Conservation (phyloP, 2,113 vertebrate species). For the Tamias sibiricus region DNA sequence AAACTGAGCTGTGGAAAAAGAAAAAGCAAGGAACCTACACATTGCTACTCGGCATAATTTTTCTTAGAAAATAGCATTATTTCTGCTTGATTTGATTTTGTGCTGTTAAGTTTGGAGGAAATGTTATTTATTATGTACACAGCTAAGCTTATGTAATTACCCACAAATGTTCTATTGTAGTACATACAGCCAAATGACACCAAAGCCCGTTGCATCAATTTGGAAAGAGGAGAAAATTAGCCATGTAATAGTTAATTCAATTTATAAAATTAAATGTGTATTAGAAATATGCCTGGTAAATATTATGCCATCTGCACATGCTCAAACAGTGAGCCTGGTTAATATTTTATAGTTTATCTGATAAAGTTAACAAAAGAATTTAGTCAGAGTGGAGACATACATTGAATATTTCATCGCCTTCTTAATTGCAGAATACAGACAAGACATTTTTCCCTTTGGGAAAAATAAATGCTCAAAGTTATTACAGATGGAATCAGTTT, state of each 20-base stretch:
- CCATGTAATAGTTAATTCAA: constrained; percentile 59
- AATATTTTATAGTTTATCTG: constrained; percentile 89
- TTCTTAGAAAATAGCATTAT: constrained; percentile 77
- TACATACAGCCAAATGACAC: constrained; percentile 48
- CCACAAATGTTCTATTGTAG: constrained; percentile 40
- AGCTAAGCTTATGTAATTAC: constrained; percentile 67
- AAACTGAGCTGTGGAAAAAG: constrained; percentile 46
- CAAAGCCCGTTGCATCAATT: constrained; percentile 55
- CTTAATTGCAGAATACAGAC: constrained; percentile 87
- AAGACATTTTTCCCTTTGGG: constrained; percentile 83
- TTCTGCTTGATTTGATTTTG: constrained; percentile 78
- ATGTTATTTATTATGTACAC: constrained; percentile 59
- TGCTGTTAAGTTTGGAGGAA: constrained; percentile 71
- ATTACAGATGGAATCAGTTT: constrained; percentile 87
- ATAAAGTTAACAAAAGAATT: constrained; percentile 90
- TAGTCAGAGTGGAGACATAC: constrained; percentile 83
- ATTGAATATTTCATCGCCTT: constrained; percentile 88
- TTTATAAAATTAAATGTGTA: constrained; percentile 80
- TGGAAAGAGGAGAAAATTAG: constrained; percentile 58
- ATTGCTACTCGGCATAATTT: constrained; percentile 31
- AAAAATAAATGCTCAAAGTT: constrained; percentile 88
- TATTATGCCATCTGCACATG: constrained; percentile 82
- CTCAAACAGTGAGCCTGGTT: constrained; percentile 82
- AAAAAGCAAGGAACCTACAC: constrained; percentile 1
- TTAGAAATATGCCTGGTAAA: constrained; percentile 83